Base-by-base conservation (phyloP, 2,888 invertebrate genomes). In the Holacanthella duospinosa region DNA sequence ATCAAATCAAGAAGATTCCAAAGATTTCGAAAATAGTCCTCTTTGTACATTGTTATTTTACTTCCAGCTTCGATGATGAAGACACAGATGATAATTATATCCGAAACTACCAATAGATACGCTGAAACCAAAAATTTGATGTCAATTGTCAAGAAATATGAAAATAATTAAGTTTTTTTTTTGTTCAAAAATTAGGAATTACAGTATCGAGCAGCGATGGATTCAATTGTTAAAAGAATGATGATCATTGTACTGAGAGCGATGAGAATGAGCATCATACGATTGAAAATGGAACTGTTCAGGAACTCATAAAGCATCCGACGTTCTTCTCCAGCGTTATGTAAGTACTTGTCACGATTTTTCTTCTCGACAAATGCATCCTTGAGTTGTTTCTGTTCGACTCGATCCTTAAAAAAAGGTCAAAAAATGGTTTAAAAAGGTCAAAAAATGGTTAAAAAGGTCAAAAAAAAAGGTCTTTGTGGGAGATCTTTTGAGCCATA, bases 41-140 rank as follows among this genome's bases (percentile, higher is more conserved):
- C 66, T 54, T 59, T 63, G 60, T 71, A 71, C 44, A 71, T 69
- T 1, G 60, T 43, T 27, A 71, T 67, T 60, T 71, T 71, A n/a
- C 70, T 54, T 3, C 62, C 59, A 1, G 71, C 71, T 65, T 71
- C 71, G 24, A 68, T 67, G 12, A 71, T 55, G 55, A 71, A 71
- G 21, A 71, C 65, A 12, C 68, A 69, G 29, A 71, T 70, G 19
- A 71, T 68, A 25, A 68, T 64, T 9, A 66, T 59, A 36, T 71
- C 71, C 64, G 68, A 9, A 0, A 71, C 56, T n/a, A 66, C 55
- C 1, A 71, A 43, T 1, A 65, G 62, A 59, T 61, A 69, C 1
- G 62, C 71, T 71, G 48, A 2, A 64, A 61, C 25, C 29, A 24
- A 21, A 55, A 36, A 36, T 12, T 36, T 6, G 9, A 36, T 36